Base-by-base conservation (phyloP, 1,140 invertebrate species). In the Sweltsa coloradensis region DNA sequence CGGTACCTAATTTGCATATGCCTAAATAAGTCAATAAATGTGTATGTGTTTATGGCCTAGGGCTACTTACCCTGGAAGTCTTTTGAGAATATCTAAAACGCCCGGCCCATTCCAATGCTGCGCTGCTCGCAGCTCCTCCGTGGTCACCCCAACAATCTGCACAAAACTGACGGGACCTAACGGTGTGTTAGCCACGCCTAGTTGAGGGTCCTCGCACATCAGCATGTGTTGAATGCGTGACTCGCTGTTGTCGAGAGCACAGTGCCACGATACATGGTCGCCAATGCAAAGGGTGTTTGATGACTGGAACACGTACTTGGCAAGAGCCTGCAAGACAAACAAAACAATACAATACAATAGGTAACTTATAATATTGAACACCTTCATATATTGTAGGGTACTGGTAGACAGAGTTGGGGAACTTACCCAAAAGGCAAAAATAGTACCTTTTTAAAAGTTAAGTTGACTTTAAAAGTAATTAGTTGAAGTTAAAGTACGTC, bases 221-320 rank as follows among this genome's bases (percentile, higher is more conserved):
- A 97, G 67, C 71, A 96, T 85, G 65, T 95, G 92, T 39, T 89
- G 81, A 47, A 93, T 78, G 13, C 79, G 70, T 7, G 81, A 83
- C 59, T 83, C 79, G 54, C 73, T 76, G 36, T 78, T 79, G 60
- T 95, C 89, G 23, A 96, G 62, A 1, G 89, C 74, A 56, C 81
- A 81, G 59, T 94, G 85, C 90, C 91, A 95, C 0, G 91, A 91
- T 1, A 96, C 83, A 66, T 96, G 91, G 66, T 97, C 92, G 1
- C 91, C 92, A 41, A 83, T 76, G 63, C 81, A 83, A 13, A 97
- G 64, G 24, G 76, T 76, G 56, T 90, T 90, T 40, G 83, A 83
- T 74, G 79, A 81, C 47, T 74, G 73, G 56, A 87, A 86, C 34
- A 95, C 85, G 67, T 96, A 97, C 74, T 89, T 85, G 0, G 90